These are phyloP conservation scores for Pristionchus mayeri DNA, from an alignment of 2,888 invertebrate genomes.

Conservation along the genomic window DNA sequence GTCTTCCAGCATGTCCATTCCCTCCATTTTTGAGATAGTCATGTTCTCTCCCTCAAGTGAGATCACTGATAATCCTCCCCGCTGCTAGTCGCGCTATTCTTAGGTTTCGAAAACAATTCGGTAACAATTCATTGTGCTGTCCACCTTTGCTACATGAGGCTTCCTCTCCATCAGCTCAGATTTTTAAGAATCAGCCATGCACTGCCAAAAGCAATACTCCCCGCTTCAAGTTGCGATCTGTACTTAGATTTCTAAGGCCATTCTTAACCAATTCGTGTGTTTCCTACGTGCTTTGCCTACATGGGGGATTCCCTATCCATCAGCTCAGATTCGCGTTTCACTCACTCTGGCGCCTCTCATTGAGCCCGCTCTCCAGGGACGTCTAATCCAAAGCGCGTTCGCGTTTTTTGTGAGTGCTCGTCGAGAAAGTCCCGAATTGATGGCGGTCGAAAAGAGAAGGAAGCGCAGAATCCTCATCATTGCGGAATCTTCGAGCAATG, in stretches of 20 bases:
- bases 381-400: slow-evolving; percentile 6
- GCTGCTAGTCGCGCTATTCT: too few species aligned
- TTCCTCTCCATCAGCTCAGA: background rate
- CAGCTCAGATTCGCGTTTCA: background rate
- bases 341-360: background rate
- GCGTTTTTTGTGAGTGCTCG: background rate
- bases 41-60: background rate
- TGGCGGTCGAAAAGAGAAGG: slow-evolving; percentile 4
- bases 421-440: slow-evolving; percentile 17
- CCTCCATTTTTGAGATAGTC: background rate
- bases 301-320: too few species aligned
- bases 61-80: background rate
- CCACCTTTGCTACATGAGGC: background rate
- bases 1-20: slow-evolving; percentile 15
- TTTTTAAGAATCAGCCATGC: too few species aligned
- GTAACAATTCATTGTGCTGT: background rate
- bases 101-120: background rate
- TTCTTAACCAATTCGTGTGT: too few species aligned
- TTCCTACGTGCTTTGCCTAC: too few species aligned
- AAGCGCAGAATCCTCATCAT: background rate
- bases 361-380: slow-evolving; percentile 15
- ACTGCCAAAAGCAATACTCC: too few species aligned
- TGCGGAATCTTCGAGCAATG: too few species aligned
- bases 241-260: too few species aligned
- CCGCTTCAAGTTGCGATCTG: too few species aligned